phyloP scores from a whole-genome alignment of 2,888 invertebrate genomes.

The Nowickia ferox region DNA sequence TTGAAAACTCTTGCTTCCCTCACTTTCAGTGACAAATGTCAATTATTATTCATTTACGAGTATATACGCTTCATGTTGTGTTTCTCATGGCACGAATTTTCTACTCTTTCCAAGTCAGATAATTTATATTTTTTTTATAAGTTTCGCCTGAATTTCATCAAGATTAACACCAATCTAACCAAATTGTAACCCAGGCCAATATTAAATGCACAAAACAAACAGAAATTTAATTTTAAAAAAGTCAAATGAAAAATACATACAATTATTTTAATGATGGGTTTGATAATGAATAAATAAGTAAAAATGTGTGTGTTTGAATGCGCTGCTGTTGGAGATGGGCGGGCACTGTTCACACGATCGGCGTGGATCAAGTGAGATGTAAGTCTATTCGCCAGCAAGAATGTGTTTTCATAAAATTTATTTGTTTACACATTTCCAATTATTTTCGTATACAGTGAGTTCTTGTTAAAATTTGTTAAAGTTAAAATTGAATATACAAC shows the following conservation, averaged over 20 bases:
- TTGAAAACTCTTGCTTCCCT: not conserved
- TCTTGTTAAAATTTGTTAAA: too few relatives aligned
- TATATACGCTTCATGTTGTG: conserved; percentile 28
- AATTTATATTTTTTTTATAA: conserved; percentile 59
- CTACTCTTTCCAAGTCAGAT: conserved; percentile 57
- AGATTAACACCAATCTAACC: conserved; percentile 69
- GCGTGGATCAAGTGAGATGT: not conserved
- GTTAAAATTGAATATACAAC: too few relatives aligned
- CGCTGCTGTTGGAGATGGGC: conserved; percentile 24
- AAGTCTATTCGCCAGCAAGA: too few relatives aligned
- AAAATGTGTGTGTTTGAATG: conserved; percentile 10
- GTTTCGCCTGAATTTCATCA: conserved; percentile 73
- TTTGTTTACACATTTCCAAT: too few relatives aligned
- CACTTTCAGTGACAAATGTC: conserved; percentile 49
- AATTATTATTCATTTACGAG: conserved; percentile 54
- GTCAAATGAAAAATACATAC: conserved; percentile 43
- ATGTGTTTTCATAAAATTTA: too few relatives aligned
- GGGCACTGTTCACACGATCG: not conserved
- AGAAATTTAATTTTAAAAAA: conserved; percentile 11
- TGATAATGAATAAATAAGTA: conserved; percentile 38
- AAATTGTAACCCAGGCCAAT: conserved; percentile 49
- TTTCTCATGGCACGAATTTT: conserved; percentile 45
- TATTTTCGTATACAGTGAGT: too few relatives aligned
- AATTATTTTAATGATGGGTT: conserved; percentile 69
- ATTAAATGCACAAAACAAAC: conserved; percentile 35